Conservation (phyloP, 1,140 invertebrate genomes). For the Drosophila mayri region DNA sequence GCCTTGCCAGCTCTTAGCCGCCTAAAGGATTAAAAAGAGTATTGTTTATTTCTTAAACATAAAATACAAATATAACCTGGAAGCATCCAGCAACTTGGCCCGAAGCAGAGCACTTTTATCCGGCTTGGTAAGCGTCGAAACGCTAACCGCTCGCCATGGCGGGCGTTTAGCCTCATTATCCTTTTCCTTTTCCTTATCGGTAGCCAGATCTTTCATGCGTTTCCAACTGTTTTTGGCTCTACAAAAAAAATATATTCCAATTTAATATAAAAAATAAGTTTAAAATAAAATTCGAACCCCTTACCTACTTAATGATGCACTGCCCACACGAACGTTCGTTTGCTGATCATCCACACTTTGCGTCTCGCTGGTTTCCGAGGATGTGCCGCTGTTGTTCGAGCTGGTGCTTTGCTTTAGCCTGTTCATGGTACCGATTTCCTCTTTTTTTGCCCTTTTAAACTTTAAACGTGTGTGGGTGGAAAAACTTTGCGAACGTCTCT, state of each 20-base stretch:
- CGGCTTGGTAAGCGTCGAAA: conserved; percentile 79
- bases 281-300: neutral
- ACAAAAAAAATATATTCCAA: neutral
- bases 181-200: conserved; percentile 67
- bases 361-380: conserved; percentile 79
- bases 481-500: conserved; percentile 35
- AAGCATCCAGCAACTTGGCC: conserved; percentile 80
- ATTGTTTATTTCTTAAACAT: neutral
- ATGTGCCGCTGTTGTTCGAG: conserved; percentile 74
- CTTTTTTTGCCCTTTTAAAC: conserved; percentile 48
- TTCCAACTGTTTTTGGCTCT: conserved; percentile 76
- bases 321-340: conserved; percentile 26
- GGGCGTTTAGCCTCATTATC: conserved; percentile 74
- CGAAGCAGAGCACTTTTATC: conserved; percentile 80
- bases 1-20: conserved; percentile 72
- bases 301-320: conserved; percentile 59
- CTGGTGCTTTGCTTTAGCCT: conserved; percentile 49
- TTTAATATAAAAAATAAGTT: neutral
- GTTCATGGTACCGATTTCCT: conserved; percentile 56
- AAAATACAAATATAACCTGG: conserved; percentile 54
- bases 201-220: conserved; percentile 76
- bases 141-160: conserved; percentile 79
- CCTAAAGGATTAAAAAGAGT: conserved; percentile 16
- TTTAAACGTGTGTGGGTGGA: conserved; percentile 61
- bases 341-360: conserved; percentile 74